Percentiles rank a stretch among this genome's conserved stretches.
phyloP scores from a whole-genome alignment of 2,113 vertebrate species.

The Salvelinus namaycush region DNA sequence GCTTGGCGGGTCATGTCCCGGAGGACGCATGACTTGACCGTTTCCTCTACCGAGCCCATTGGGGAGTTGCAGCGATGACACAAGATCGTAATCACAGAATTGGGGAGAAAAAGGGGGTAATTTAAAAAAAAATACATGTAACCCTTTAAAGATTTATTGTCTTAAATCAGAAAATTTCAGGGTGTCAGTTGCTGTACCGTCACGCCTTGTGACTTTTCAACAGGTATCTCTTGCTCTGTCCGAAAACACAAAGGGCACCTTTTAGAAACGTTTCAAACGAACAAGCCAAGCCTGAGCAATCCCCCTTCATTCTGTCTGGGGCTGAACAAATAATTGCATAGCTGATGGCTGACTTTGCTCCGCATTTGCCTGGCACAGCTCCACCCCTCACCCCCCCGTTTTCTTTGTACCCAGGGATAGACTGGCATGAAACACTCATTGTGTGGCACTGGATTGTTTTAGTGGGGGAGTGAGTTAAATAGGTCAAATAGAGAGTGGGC shows the following conservation, averaged over 20 bases:
- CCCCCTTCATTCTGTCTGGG: conserved; percentile 23
- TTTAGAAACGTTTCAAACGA: conserved; percentile 29
- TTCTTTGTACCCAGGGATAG: conserved; percentile 20
- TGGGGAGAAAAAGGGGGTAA: too few relatives aligned
- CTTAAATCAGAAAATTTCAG: too few relatives aligned
- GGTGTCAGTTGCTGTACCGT: too few relatives aligned
- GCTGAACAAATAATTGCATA: conserved; percentile 45
- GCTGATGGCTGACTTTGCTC: conserved; percentile 33
- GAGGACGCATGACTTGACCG: too few relatives aligned
- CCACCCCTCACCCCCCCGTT: not conserved
- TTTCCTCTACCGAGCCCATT: too few relatives aligned
- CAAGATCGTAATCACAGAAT: too few relatives aligned
- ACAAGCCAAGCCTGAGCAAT: conserved; percentile 40
- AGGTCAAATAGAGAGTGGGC: conserved; percentile 43
- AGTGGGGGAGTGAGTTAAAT: conserved; percentile 31
- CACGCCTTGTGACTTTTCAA: too few relatives aligned
- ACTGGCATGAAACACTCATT: conserved; percentile 35
- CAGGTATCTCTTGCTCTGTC: not conserved
- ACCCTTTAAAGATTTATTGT: too few relatives aligned
- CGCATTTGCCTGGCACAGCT: not conserved
- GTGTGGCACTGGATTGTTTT: conserved; percentile 12
- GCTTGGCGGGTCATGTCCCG: too few relatives aligned
- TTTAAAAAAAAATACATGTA: too few relatives aligned
- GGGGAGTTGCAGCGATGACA: too few relatives aligned
- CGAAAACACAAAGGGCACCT: conserved; percentile 17